These are phyloP conservation scores for Sceloporus undulatus DNA, from an alignment of 2,113 vertebrate genomes.

Conservation along the genomic window DNA sequence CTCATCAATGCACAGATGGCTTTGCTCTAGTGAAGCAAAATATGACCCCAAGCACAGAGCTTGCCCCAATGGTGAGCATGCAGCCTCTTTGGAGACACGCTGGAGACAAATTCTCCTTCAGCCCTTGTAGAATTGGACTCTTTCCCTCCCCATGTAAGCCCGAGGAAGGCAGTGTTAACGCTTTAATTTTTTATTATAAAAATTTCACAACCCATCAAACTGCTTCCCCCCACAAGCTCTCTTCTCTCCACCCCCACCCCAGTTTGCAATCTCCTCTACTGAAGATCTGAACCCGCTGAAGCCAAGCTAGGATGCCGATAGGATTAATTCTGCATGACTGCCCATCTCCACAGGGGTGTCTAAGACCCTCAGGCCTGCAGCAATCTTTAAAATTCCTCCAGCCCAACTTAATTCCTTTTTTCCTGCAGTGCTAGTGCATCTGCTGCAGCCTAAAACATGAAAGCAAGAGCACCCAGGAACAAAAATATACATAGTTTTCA, in stretches of 20 bases:
- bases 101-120: slow-evolving; percentile 54
- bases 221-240: slow-evolving; percentile 27
- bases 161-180: slow-evolving; percentile 33
- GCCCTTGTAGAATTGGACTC: slow-evolving; percentile 54
- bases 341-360: slow-evolving; percentile 80
- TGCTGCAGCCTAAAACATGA: slow-evolving; percentile 74
- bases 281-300: slow-evolving; percentile 69
- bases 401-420: slow-evolving; percentile 78
- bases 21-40: slow-evolving; percentile 13
- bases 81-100: background rate
- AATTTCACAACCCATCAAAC: slow-evolving; percentile 58
- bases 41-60: slow-evolving; percentile 20
- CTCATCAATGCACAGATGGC: background rate
- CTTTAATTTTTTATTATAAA: slow-evolving; percentile 69
- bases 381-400: slow-evolving; percentile 84
- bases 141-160: slow-evolving; percentile 40
- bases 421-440: slow-evolving; percentile 73
- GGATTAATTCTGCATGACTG: slow-evolving; percentile 87
- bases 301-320: slow-evolving; percentile 70
- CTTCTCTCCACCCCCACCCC: slow-evolving; percentile 44
- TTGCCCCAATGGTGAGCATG: background rate
- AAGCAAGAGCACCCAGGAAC: slow-evolving; percentile 28
- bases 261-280: slow-evolving; percentile 52
- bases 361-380: slow-evolving; percentile 84
- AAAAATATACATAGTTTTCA: background rate